A percentile compares a stretch with the other conserved stretches of the same genome.
phyloP scores from a whole-genome alignment of 2,113 vertebrate genomes.

The Rutilus rutilus region DNA sequence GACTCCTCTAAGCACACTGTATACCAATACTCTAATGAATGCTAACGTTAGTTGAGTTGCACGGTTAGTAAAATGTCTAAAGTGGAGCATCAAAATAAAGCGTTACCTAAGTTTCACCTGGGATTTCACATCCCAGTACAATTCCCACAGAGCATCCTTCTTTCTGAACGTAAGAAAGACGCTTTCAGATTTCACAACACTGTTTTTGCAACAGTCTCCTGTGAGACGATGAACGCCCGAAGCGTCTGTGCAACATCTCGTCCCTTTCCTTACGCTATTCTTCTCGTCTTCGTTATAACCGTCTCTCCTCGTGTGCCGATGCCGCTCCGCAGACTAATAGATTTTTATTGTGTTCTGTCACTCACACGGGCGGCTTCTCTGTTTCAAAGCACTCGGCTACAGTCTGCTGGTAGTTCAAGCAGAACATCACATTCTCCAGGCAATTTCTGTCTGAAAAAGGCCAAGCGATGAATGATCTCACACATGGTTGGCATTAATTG shows the following conservation, averaged over 20 bases:
- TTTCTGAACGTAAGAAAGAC: background rate
- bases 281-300: background rate
- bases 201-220: background rate
- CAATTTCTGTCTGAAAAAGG: slow-evolving; percentile 54
- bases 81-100: no score
- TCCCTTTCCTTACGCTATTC: background rate
- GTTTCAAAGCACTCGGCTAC: slow-evolving; percentile 49
- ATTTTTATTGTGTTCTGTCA: slow-evolving; percentile 59
- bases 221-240: slow-evolving; percentile 23
- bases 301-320: slow-evolving; percentile 38
- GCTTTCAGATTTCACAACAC: background rate
- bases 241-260: slow-evolving; percentile 6
- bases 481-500: slow-evolving; percentile 57
- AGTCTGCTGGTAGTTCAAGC: slow-evolving; percentile 56
- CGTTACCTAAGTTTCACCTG: no score
- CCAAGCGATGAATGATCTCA: slow-evolving; percentile 45
- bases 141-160: background rate
- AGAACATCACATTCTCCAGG: slow-evolving; percentile 60
- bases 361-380: slow-evolving; percentile 48
- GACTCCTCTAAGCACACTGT: no score
- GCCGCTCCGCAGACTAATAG: slow-evolving; percentile 51
- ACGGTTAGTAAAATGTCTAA: no score
- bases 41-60: no score
- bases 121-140: background rate
- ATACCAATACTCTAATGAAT: no score